phyloP scores from a whole-genome alignment of 2,888 invertebrate genomes.

The Boloria euphrosyne region DNA sequence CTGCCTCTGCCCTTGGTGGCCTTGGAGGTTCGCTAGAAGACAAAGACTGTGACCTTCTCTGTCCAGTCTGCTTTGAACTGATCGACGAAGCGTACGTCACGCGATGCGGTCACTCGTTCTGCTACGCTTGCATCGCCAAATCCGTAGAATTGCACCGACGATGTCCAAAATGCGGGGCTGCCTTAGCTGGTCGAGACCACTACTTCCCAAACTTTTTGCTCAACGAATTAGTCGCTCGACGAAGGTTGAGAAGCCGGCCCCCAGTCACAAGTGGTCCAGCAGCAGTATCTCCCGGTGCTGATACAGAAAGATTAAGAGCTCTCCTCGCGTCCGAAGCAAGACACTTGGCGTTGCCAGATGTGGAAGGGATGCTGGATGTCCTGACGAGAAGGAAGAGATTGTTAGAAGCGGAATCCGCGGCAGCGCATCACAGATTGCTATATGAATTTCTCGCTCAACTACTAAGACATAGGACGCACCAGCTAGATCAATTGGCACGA shows the following conservation, averaged over 20 bases:
- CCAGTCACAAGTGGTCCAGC: constrained; percentile 35
- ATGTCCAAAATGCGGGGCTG: constrained; percentile 92
- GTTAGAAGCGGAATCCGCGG: constrained; percentile 90
- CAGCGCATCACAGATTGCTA: constrained; percentile 90
- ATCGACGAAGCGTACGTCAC: constrained; percentile 96
- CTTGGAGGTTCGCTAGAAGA: constrained; percentile 85
- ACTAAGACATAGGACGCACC: constrained; percentile 84
- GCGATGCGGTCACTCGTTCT: constrained; percentile 96
- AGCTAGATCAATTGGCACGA: constrained; percentile 79
- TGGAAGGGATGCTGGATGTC: constrained; percentile 91
- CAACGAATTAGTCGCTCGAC: constrained; percentile 90
- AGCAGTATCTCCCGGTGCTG: constrained; percentile 37
- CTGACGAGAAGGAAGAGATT: constrained; percentile 90
- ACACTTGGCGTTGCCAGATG: constrained; percentile 87
- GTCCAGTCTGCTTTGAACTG: constrained; percentile 94
- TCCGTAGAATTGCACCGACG: constrained; percentile 91
- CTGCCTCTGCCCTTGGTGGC: constrained; percentile 79
- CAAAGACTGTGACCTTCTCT: constrained; percentile 81
- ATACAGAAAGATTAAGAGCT: constrained; percentile 81
- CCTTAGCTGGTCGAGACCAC: constrained; percentile 85
- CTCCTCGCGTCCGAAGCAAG: constrained; percentile 87
- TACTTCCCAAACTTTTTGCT: constrained; percentile 94
- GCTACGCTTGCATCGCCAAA: constrained; percentile 93
- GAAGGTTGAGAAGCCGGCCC: constrained; percentile 74
- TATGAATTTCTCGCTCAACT: constrained; percentile 92